Evolutionary conservation across 2,113 vertebrate species (phyloP).

Genomic region (Ochotona princeps): DNA sequence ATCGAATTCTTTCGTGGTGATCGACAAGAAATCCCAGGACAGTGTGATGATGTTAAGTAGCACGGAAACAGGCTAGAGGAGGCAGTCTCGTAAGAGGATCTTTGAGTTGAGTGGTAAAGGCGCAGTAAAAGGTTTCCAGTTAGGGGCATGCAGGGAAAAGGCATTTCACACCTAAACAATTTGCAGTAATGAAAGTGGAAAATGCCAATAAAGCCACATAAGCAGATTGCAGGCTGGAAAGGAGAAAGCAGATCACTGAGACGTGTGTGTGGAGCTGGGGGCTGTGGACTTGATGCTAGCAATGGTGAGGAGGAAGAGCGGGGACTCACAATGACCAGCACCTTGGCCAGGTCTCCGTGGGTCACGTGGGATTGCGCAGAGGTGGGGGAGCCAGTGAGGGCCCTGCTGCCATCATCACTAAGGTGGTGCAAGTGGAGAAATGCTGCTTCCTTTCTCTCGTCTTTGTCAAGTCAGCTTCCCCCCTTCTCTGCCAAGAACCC

Average conservation of each 20-base stretch:
- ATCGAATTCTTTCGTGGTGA: background rate
- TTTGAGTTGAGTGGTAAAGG: background rate
- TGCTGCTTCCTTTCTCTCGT: background rate
- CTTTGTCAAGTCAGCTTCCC: background rate
- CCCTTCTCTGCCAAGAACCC: background rate
- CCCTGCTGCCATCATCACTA: background rate
- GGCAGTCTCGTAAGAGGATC: background rate
- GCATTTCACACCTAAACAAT: background rate
- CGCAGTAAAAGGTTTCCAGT: background rate
- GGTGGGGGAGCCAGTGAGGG: background rate
- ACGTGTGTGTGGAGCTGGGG: background rate
- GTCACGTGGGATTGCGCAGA: background rate
- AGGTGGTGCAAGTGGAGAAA: no score
- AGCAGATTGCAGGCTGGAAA: background rate
- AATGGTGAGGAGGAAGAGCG: background rate
- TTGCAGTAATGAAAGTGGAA: background rate
- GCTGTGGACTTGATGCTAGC: background rate
- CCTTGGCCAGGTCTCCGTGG: background rate
- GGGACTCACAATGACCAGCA: accelerated
- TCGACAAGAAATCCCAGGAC: background rate
- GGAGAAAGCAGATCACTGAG: background rate
- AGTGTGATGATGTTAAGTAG: background rate
- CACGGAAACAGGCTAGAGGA: background rate
- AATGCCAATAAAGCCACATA: background rate
- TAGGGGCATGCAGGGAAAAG: background rate